A percentile compares a stretch with the other conserved stretches of the same genome.
These are phyloP conservation scores for Odontomyia ornata DNA, from an alignment of 2,888 invertebrate species.

Conservation along the genomic window DNA sequence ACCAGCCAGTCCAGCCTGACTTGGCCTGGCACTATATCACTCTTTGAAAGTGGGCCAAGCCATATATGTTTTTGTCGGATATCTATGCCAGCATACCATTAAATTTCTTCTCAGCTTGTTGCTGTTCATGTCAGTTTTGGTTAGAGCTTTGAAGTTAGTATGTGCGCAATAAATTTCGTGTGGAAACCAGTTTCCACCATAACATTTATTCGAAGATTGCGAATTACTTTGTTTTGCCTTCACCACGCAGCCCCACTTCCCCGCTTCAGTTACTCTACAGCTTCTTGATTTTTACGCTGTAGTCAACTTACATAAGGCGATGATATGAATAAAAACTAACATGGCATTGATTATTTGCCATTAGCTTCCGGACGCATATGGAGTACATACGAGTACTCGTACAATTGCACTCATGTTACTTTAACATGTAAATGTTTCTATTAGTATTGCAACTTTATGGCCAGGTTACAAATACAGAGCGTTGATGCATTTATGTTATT, in stretches of 20 bases:
- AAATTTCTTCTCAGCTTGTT: not conserved
- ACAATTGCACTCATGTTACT: too few relatives aligned
- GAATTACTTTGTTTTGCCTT: not conserved
- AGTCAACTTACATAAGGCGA: not conserved
- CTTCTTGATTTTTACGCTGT: slow-evolving; percentile 5
- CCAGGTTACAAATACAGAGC: too few relatives aligned
- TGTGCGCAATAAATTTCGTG: slow-evolving; percentile 6
- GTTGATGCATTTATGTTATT: too few relatives aligned
- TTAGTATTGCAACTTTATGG: too few relatives aligned
- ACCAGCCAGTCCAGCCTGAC: not conserved
- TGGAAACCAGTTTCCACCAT: slow-evolving; percentile 19
- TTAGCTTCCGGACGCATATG: not conserved
- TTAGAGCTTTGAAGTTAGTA: not conserved
- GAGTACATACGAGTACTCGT: too few relatives aligned
- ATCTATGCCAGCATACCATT: not conserved
- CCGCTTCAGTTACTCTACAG: not conserved
- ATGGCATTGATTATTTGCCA: not conserved
- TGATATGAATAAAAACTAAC: not conserved
- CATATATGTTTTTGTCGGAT: not conserved
- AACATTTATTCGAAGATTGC: not conserved
- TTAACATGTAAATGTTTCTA: too few relatives aligned
- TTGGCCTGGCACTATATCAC: not conserved
- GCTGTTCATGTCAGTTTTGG: too few relatives aligned
- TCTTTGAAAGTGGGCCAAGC: slow-evolving; percentile 11
- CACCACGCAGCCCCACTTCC: not conserved